These are phyloP conservation scores for Syrista parreyssii DNA, from an alignment of 2,888 invertebrate genomes.

Conservation along the genomic window DNA sequence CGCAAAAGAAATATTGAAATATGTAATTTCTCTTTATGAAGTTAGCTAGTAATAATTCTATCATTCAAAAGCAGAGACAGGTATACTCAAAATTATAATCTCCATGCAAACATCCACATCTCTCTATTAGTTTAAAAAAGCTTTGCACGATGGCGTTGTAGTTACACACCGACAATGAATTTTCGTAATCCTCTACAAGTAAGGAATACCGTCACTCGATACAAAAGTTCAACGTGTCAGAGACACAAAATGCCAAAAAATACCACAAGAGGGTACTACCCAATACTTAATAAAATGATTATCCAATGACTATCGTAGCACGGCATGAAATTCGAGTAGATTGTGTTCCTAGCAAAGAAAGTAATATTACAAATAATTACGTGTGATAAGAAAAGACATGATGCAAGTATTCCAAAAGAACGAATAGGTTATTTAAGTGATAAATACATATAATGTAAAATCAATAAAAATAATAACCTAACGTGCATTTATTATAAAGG, in stretches of 20 bases:
- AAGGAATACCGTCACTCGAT: neutral
- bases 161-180: rapidly evolving
- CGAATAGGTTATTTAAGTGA: neutral
- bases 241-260: neutral
- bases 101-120: neutral
- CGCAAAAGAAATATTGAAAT: neutral
- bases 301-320: neutral
- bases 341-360: neutral
- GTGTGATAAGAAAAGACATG: neutral
- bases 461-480: neutral
- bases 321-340: too few species aligned
- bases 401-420: neutral
- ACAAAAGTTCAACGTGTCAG: neutral
- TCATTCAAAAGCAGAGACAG: neutral
- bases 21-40: neutral
- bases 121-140: neutral
- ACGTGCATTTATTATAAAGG: neutral
- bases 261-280: neutral
- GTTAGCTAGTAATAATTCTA: neutral
- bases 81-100: neutral
- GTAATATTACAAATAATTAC: neutral
- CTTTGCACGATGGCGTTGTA: neutral
- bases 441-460: neutral
- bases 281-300: neutral
- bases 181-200: neutral